Percentiles rank a stretch among this genome's conserved stretches.
Conservation (phyloP, 2,113 vertebrate genomes). For the Blennius ocellaris region DNA sequence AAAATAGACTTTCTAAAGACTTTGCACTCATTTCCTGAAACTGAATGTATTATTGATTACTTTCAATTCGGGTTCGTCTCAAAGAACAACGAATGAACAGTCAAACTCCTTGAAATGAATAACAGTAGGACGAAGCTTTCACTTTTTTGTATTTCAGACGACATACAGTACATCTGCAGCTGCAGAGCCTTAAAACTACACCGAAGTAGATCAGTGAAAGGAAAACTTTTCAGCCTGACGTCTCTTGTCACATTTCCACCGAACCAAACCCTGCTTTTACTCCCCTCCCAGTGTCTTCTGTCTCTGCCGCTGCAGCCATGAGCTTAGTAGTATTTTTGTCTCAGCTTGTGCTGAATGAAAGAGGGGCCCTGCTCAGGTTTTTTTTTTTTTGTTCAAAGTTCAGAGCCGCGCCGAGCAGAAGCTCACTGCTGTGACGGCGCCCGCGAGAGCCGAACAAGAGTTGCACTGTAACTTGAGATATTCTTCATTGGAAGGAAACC, state of each 20-base stretch:
- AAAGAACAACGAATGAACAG: background rate
- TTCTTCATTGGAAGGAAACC: background rate
- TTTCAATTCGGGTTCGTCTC: too few species aligned
- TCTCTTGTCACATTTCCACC: conserved; percentile 22
- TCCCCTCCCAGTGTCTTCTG: background rate
- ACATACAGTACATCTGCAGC: background rate
- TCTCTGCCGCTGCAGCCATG: conserved; percentile 17
- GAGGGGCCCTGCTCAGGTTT: conserved; percentile 7
- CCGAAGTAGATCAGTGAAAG: conserved; percentile 23
- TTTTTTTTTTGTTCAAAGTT: conserved; percentile 16
- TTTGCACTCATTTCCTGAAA: too few species aligned
- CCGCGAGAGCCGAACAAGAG: background rate
- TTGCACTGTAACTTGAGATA: conserved; percentile 19
- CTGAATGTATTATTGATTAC: too few species aligned
- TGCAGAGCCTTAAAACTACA: conserved; percentile 5
- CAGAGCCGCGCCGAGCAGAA: background rate
- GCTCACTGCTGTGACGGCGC: background rate
- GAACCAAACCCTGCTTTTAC: conserved; percentile 22
- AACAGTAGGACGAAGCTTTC: background rate
- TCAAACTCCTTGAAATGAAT: background rate
- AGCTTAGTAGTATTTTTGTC: conserved; percentile 44
- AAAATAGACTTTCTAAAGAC: too few species aligned
- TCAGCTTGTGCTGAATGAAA: conserved; percentile 21
- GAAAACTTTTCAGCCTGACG: conserved; percentile 26
- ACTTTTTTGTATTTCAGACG: background rate